Evolutionary conservation across 2,888 invertebrate species (phyloP).

Genomic region (Drosophila antonietae): DNA sequence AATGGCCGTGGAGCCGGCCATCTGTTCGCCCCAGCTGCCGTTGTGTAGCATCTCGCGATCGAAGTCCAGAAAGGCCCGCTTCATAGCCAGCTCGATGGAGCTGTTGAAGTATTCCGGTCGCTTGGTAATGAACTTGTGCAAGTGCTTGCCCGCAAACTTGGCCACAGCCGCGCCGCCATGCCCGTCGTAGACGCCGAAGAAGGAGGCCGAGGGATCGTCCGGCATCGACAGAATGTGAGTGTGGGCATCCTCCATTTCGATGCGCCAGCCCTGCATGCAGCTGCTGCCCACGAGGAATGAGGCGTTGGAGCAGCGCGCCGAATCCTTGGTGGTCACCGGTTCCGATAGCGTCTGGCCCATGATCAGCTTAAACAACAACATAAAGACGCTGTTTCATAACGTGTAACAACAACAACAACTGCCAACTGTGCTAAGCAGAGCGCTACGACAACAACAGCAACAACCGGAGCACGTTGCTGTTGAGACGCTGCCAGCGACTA

Average conservation of each 20-base stretch:
- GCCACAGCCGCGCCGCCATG: slow-evolving; percentile 93
- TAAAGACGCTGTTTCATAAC: not conserved
- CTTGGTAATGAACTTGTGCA: slow-evolving; percentile 95
- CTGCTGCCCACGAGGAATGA: slow-evolving; percentile 92
- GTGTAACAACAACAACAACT: not conserved
- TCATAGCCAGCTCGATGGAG: slow-evolving; percentile 92
- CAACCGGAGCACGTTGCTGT: not conserved
- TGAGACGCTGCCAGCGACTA: slow-evolving; percentile 1
- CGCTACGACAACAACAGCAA: not conserved
- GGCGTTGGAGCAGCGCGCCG: slow-evolving; percentile 91
- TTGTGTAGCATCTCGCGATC: slow-evolving; percentile 97
- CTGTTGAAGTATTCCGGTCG: slow-evolving; percentile 91
- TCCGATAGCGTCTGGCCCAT: slow-evolving; percentile 99
- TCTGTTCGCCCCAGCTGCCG: slow-evolving; percentile 93
- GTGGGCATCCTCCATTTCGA: slow-evolving; percentile 99
- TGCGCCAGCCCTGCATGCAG: slow-evolving; percentile 99
- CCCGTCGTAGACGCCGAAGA: slow-evolving; percentile 96
- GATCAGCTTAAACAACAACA: slow-evolving; percentile 20
- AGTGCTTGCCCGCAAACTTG: slow-evolving; percentile 96
- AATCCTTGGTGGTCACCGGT: slow-evolving; percentile 96
- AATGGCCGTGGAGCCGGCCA: slow-evolving; percentile 98
- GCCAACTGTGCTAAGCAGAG: not conserved
- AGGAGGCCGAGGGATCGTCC: slow-evolving; percentile 96
- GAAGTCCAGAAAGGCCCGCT: slow-evolving; percentile 93
- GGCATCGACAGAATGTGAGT: slow-evolving; percentile 96